Percentiles rank a stretch among this genome's conserved stretches.
Conservation (phyloP, 2,797 vertebrate genomes). For the Epinephelus malabaricus region DNA sequence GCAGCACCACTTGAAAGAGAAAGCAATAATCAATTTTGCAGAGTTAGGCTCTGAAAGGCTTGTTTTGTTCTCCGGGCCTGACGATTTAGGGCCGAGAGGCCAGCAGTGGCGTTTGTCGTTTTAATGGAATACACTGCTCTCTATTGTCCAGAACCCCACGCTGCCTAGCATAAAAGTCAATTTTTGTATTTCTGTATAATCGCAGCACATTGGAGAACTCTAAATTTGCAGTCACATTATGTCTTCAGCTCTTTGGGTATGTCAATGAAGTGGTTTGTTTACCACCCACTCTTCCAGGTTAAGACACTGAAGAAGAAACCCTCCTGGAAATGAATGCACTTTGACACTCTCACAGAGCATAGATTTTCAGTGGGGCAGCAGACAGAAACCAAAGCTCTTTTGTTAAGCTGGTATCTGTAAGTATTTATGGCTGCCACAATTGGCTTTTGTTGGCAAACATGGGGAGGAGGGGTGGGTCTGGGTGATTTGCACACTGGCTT, state of each 20-base stretch:
- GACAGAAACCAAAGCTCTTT: conserved; percentile 73
- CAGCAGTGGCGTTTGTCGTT: conserved; percentile 68
- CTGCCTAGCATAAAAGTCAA: conserved; percentile 57
- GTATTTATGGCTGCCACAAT: conserved; percentile 81
- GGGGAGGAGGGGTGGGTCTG: conserved; percentile 33
- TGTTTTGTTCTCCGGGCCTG: conserved; percentile 74
- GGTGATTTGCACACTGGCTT: conserved; percentile 81
- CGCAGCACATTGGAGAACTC: conserved; percentile 45
- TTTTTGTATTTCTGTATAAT: conserved; percentile 72
- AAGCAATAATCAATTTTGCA: conserved; percentile 85
- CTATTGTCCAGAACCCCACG: conserved; percentile 71
- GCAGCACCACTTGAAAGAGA: conserved; percentile 81
- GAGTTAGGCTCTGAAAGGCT: conserved; percentile 77
- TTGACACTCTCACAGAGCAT: conserved; percentile 49
- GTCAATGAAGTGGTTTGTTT: conserved; percentile 50
- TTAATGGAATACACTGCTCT: conserved; percentile 74
- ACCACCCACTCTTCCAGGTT: conserved; percentile 59
- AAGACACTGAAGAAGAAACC: conserved; percentile 52
- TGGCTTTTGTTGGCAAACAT: conserved; percentile 83
- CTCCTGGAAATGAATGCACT: conserved; percentile 46
- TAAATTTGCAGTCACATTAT: conserved; percentile 58
- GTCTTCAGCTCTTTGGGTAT: conserved; percentile 29
- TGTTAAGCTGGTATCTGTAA: conserved; percentile 81
- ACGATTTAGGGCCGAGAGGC: conserved; percentile 63
- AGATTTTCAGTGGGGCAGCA: conserved; percentile 67